These are phyloP conservation scores for Ectropis grisescens DNA, from an alignment of 1,140 invertebrate genomes.

Conservation along the genomic window DNA sequence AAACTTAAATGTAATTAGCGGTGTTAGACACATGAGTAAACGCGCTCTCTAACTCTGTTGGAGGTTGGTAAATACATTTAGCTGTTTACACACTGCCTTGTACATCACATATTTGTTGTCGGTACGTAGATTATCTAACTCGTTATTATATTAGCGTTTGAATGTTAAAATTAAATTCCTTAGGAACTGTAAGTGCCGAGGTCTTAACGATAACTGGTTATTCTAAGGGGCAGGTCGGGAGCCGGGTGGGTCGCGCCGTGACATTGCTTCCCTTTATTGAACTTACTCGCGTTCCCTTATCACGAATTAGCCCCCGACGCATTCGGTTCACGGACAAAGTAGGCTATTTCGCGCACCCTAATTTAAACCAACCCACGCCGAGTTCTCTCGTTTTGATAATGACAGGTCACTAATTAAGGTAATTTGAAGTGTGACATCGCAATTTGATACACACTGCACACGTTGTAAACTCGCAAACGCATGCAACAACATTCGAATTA, in stretches of 20 bases:
- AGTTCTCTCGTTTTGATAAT: conserved; percentile 38
- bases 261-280: conserved; percentile 42
- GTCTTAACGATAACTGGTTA: conserved; percentile 30
- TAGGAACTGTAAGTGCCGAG: neutral
- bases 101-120: neutral
- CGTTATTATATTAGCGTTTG: neutral
- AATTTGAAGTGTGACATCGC: conserved; percentile 48
- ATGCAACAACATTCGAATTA: too few relatives aligned
- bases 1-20: conserved; percentile 4
- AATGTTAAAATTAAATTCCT: conserved; percentile 2
- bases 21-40: conserved; percentile 1
- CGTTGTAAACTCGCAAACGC: too few relatives aligned
- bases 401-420: conserved; percentile 50
- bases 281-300: conserved; percentile 45
- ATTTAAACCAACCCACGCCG: conserved; percentile 53
- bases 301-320: conserved; percentile 48
- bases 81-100: conserved; percentile 1
- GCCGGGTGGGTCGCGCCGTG: conserved; percentile 22
- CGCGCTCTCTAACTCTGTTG: neutral
- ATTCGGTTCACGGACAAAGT: conserved; percentile 49
- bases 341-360: conserved; percentile 41
- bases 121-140: too few relatives aligned
- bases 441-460: too few relatives aligned
- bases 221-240: conserved; percentile 11
- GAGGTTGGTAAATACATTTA: conserved; percentile 5